Evolutionary conservation across 1,140 invertebrate genomes (phyloP).

Genomic region (Orchestia grillus): DNA sequence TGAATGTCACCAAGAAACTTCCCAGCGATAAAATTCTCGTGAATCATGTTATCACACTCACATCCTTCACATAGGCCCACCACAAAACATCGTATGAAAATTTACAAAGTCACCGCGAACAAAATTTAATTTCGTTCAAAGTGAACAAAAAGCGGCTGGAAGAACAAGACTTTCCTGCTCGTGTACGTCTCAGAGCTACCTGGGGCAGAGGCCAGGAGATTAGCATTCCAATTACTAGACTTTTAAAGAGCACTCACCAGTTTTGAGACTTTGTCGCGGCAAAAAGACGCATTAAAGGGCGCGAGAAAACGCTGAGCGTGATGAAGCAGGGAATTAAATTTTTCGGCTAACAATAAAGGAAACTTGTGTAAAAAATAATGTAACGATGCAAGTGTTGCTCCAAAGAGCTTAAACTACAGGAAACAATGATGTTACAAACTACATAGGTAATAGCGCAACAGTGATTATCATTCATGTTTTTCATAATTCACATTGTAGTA

Average conservation of each 20-base stretch:
- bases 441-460: background rate
- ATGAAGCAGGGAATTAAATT: background rate
- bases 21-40: background rate
- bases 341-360: background rate
- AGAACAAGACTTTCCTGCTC: background rate
- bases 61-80: background rate
- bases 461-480: background rate
- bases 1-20: too few species aligned
- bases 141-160: background rate
- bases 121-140: too few species aligned
- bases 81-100: background rate
- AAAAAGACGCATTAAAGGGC: slow-evolving; percentile 2
- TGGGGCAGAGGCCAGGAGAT: background rate
- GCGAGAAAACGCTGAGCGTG: background rate
- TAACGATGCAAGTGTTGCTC: background rate
- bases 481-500: background rate
- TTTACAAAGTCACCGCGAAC: background rate
- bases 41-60: background rate
- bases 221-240: slow-evolving; percentile 4
- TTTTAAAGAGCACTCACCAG: background rate
- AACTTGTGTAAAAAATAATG: background rate
- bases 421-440: background rate
- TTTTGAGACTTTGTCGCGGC: background rate
- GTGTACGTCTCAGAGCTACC: background rate
- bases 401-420: background rate